phyloP scores from a whole-genome alignment of 2,888 invertebrate genomes.

The Nemotelus pantherinus region DNA sequence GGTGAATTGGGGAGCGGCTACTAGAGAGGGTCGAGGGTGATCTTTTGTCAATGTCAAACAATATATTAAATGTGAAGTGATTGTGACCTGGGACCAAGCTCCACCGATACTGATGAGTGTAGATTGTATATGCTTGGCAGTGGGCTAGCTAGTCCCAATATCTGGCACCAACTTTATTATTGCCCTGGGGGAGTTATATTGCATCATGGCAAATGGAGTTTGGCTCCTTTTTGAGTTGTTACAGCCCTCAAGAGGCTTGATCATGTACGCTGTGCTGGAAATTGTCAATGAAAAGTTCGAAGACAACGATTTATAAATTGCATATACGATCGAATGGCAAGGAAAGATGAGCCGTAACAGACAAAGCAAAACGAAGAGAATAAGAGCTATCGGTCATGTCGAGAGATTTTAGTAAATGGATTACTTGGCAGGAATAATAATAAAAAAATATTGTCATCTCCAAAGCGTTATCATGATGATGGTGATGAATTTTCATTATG shows the following conservation, averaged over 20 bases:
- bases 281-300: conserved; percentile 13
- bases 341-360: too few relatives aligned
- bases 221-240: neutral
- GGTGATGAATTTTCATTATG: conserved; percentile 40
- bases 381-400: conserved; percentile 17
- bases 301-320: conserved; percentile 36
- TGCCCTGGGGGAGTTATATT: neutral
- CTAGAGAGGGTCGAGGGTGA: neutral
- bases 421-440: conserved; percentile 47
- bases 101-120: neutral
- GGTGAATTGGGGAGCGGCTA: neutral
- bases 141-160: too few relatives aligned
- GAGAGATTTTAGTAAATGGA: conserved; percentile 46
- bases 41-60: conserved; percentile 43
- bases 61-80: conserved; percentile 27
- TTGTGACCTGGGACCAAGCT: conserved; percentile 11
- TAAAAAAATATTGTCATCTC: conserved; percentile 38
- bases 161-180: too few relatives aligned
- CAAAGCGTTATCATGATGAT: conserved; percentile 35
- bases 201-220: neutral
- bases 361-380: neutral
- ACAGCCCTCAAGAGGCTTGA: neutral
- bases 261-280: neutral
- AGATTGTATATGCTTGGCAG: neutral
- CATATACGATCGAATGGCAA: conserved; percentile 3